Percentiles rank a stretch among this genome's conserved stretches.
Evolutionary conservation across 1,140 invertebrate species (phyloP).

Genomic region (Pemphigus obesinymphae): DNA sequence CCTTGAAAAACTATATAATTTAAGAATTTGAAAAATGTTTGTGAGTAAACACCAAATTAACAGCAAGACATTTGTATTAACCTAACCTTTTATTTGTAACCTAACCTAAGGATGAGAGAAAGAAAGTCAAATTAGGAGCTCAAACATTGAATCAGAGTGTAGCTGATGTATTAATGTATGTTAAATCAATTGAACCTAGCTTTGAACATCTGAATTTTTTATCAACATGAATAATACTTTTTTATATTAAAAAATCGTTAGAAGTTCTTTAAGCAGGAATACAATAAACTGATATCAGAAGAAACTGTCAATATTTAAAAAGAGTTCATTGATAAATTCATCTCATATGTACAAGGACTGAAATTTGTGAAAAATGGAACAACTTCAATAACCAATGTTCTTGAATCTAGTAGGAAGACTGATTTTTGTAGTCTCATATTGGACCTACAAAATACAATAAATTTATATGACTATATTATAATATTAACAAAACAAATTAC

Average conservation of each 20-base stretch:
- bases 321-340: not conserved
- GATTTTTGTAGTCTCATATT: not conserved
- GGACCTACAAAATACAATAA: not conserved
- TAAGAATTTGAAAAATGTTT: not conserved
- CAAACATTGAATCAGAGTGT: not conserved
- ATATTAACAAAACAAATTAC: not conserved
- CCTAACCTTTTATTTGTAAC: too few relatives aligned
- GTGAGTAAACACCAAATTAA: not conserved
- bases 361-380: not conserved
- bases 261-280: not conserved
- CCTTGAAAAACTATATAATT: not conserved
- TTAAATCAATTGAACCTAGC: not conserved
- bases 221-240: not conserved
- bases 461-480: not conserved
- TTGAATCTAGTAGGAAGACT: not conserved
- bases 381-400: not conserved
- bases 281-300: not conserved
- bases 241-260: conserved; percentile 7
- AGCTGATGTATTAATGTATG: not conserved
- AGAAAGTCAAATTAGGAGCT: not conserved
- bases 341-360: not conserved
- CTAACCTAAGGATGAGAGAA: too few relatives aligned
- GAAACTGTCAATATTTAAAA: not conserved
- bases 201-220: not conserved
- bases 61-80: not conserved